A percentile compares a stretch with the other conserved stretches of the same genome.
Evolutionary conservation across 2,113 vertebrate genomes (phyloP).

Genomic region (Carassius carassius): DNA sequence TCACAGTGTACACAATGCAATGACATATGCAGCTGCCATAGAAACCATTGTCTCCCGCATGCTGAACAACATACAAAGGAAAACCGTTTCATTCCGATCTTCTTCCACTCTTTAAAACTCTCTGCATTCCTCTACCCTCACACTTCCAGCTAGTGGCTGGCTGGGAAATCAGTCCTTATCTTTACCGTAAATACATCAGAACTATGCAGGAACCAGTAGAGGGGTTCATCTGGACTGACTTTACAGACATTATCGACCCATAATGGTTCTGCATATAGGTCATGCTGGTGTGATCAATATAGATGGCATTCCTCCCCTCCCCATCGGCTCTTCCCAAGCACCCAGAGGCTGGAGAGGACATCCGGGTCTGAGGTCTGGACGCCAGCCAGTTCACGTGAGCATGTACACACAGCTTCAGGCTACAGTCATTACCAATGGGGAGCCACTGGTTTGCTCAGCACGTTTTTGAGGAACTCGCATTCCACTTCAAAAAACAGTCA

Average conservation of each 20-base stretch:
- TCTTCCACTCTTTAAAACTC: not conserved
- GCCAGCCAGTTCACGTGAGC: constrained; percentile 29
- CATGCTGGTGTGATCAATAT: constrained; percentile 36
- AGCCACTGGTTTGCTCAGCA: constrained; percentile 44
- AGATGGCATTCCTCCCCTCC: constrained; percentile 31
- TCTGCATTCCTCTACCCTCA: not conserved
- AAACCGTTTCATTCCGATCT: not conserved
- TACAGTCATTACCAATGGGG: not conserved
- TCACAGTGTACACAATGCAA: constrained; percentile 20
- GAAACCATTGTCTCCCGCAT: constrained; percentile 30
- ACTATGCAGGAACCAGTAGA: not conserved
- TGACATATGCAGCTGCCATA: constrained; percentile 20
- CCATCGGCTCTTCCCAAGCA: not conserved
- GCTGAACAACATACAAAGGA: constrained; percentile 3
- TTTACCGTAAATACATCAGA: not conserved
- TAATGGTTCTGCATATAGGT: constrained; percentile 37
- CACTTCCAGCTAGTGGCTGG: not conserved
- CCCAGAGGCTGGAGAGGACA: constrained; percentile 23
- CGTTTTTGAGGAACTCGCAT: constrained; percentile 11
- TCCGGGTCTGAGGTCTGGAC: constrained; percentile 12
- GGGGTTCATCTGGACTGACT: constrained; percentile 22
- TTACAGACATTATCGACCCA: constrained; percentile 28
- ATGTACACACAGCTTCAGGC: constrained; percentile 25
- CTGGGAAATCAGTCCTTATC: not conserved
- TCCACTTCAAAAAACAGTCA: not conserved